phyloP scores from a whole-genome alignment of 2,888 invertebrate genomes.

The Agonopterix heracliana region DNA sequence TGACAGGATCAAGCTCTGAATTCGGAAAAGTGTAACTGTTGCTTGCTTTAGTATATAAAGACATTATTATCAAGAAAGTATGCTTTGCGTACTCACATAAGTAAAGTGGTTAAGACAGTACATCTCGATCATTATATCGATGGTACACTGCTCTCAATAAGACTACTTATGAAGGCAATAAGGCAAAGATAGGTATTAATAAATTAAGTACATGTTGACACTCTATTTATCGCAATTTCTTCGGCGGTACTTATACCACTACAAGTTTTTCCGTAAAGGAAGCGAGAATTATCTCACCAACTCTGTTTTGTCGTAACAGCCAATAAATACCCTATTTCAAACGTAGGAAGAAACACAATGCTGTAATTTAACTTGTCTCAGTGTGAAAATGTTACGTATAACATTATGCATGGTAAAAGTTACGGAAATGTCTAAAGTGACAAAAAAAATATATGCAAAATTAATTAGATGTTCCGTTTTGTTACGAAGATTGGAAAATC shows the following conservation, averaged over 20 bases:
- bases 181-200: too few relatives aligned
- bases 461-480: constrained; percentile 5
- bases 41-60: too few relatives aligned
- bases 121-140: too few relatives aligned
- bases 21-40: too few relatives aligned
- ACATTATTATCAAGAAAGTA: too few relatives aligned
- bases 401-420: background rate
- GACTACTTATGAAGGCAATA: too few relatives aligned
- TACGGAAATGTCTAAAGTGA: background rate
- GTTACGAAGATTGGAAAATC: background rate
- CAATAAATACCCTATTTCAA: constrained; percentile 4
- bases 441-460: constrained; percentile 1
- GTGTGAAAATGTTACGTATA: constrained; percentile 2
- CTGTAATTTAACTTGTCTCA: constrained; percentile 9
- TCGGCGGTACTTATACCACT: too few relatives aligned
- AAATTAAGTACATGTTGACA: too few relatives aligned
- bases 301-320: constrained; percentile 10
- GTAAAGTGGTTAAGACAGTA: too few relatives aligned
- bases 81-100: too few relatives aligned
- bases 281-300: constrained; percentile 15
- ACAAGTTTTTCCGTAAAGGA: constrained; percentile 11
- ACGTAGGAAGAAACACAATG: constrained; percentile 34
- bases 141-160: too few relatives aligned
- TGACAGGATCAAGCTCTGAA: background rate
- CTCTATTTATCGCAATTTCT: too few relatives aligned